phyloP scores from a whole-genome alignment of 2,797 vertebrate species.

The Gymnoscopelus braueri region DNA sequence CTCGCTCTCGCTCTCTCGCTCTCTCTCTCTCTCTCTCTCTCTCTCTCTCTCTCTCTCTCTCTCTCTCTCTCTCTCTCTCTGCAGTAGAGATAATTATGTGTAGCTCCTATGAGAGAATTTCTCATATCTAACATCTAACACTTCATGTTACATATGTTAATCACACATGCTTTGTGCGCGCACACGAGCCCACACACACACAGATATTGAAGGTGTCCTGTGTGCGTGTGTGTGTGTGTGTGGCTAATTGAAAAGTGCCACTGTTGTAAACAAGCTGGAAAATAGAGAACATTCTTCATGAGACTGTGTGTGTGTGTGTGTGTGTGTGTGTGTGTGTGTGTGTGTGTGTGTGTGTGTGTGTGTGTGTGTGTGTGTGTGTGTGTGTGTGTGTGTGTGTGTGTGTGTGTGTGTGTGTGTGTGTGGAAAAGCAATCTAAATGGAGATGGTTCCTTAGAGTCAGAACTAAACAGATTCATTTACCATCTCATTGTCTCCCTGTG shows the following conservation, averaged over 20 bases:
- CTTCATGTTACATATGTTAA: constrained; percentile 71
- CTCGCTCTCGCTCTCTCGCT: neutral
- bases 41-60: neutral
- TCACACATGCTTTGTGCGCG: constrained; percentile 54
- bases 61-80: neutral
- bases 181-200: neutral
- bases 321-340: no score
- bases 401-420: no score
- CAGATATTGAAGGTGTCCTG: neutral
- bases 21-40: neutral
- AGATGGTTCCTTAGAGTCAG: no score
- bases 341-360: no score
- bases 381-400: no score
- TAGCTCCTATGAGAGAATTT: constrained; percentile 67
- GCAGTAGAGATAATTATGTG: constrained; percentile 59
- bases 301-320: neutral
- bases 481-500: no score
- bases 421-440: no score
- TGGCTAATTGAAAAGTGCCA: constrained; percentile 66
- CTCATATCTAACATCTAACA: constrained; percentile 40
- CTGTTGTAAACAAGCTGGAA: constrained; percentile 62
- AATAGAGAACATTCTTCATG: constrained; percentile 20
- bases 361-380: no score
- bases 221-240: constrained; percentile 20
- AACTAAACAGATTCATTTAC: no score